Base-by-base conservation (phyloP, 2,113 vertebrate species). In the Chrysemys picta region DNA sequence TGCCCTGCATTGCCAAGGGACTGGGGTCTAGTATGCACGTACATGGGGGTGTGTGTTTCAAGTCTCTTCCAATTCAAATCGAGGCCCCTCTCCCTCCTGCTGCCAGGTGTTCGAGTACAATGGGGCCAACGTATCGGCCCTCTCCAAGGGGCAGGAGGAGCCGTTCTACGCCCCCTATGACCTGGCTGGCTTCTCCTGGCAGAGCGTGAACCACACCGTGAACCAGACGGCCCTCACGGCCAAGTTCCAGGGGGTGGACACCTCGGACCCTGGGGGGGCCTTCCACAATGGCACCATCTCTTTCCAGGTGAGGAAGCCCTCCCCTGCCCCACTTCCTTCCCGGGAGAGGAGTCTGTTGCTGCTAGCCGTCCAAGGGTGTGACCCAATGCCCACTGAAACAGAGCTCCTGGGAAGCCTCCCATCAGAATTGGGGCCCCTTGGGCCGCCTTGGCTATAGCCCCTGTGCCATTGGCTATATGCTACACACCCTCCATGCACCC, bases 51-150 rank as follows among this genome's bases (percentile, higher is more conserved):
- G 16, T 53, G 4, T 42, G 25, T 4, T 11, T 27, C 35, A n/a
- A 42, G n/a, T 10, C 5, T 25, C 10, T 16, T 25, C 31, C 52
- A 56, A 27, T 57, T 45, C 4, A 24, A 90, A 38, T 49, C 79
- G 17, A 9, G 7, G 17, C 84, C 59, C 16, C 9, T 27, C 54
- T 54, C 2, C n/a, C 45, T 54, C 6, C 17, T 19, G 4, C 78
- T n/a, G 2, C 35, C 54, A 99, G 99, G 84, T 99, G 50, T 98
- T 99, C 6, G 99, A 99, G 96, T 97, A 98, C 6, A 98, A 99
- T 0, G 69, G 96, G 0, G 97, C 98, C 45, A 81, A 98, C 87
- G 96, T 91, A 0, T 98, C 76, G 0, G 88, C 97, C 1, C 90
- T 86, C 0, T 75, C 95, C 10, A 27, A 72, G 2, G 7, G 90